Evolutionary conservation across 2,113 vertebrate species (phyloP).

Genomic region (Cottus gobio): DNA sequence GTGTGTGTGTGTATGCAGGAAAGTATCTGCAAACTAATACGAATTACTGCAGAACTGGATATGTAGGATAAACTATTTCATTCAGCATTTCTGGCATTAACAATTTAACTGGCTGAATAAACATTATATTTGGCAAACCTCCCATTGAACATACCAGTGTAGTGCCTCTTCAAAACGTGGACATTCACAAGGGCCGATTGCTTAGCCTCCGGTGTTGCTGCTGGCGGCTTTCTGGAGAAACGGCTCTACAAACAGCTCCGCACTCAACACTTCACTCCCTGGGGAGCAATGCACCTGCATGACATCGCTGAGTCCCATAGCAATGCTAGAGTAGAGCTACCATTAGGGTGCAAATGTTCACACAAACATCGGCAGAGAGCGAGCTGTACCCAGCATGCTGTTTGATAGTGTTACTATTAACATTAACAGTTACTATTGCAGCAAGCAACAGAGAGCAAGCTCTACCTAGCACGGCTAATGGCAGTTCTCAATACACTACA

Average conservation of each 20-base stretch:
- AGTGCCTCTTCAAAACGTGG: neutral
- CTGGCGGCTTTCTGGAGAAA: neutral
- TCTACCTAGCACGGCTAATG: neutral
- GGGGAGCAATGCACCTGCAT: neutral
- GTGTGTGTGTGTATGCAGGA: neutral
- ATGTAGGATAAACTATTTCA: neutral
- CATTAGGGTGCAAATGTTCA: neutral
- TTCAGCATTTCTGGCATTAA: neutral
- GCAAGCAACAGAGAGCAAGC: neutral
- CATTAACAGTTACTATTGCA: neutral
- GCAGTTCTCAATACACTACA: no score
- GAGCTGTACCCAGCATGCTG: neutral
- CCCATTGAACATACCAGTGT: neutral
- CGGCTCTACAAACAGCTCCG: neutral
- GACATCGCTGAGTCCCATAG: neutral
- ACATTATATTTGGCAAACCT: constrained; percentile 8
- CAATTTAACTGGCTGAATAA: constrained; percentile 24
- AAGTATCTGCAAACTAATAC: neutral
- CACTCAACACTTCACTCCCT: neutral
- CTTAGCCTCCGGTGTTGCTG: neutral
- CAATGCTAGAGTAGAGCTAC: neutral
- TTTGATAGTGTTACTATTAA: neutral
- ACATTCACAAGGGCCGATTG: neutral
- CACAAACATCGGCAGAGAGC: neutral
- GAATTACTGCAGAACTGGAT: neutral